Evolutionary conservation across 2,113 vertebrate genomes (phyloP), one percentile per base, ranked within the genome.

Genomic region (Pao palembangensis): DNA sequence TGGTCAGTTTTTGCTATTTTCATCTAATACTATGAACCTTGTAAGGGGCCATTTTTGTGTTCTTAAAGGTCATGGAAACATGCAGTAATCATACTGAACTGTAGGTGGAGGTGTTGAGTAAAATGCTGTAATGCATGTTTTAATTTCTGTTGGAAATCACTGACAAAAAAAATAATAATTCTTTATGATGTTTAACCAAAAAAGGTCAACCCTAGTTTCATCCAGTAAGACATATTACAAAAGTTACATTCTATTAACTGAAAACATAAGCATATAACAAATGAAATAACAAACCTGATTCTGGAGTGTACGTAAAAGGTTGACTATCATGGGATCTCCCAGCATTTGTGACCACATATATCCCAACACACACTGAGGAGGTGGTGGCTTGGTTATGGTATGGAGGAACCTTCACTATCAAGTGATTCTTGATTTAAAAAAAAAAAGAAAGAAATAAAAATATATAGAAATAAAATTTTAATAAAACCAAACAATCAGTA

Each of bases 361-460:
- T 93, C 58, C 93, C 95, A 83, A 98, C 95, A 13, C 93, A 94
- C 59, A 97, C 94, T 52, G 94, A 82, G 48, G 93, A 89, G 65
- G 89, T 91, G 88, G 98, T 93, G 57, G 90, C 84, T 75, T 91
- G 94, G 84, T 95, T 94, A 31, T 95, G 94, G 91, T 98, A 98
- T 15, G 95, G 93, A 51, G 97, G 97, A 83, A 96, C 95, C 79
- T 96, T 99, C 71, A 98, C 96, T 81, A 99, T 95, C 79, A 99
- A 89, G 89, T 99, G 97, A 88, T 99, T 99, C 97, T 99, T 60
- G 5, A 72, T 61, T 28, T 18, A 1, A 51, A 41, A 51, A 16
- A 43, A 8, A 64, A 47, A n/a, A 17, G 34, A 47, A 18, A 69
- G n/a, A 6, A 38, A 58, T 51, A 14, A 15, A 6, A 46, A 43